Evolutionary conservation across 2,113 vertebrate species (phyloP).

Genomic region (Ammodytes dubius): DNA sequence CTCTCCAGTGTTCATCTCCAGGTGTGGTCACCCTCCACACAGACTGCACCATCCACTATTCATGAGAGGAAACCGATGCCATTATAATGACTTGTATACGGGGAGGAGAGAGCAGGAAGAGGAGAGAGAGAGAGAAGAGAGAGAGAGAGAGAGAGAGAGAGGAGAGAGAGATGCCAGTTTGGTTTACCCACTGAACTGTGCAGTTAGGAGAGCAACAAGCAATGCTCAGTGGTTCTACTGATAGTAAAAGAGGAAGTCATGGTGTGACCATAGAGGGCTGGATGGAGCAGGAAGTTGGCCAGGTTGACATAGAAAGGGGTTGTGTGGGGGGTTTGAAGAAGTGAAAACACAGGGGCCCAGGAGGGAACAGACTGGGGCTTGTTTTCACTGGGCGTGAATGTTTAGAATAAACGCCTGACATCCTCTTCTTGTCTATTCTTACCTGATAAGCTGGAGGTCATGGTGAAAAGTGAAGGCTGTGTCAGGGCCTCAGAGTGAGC

Average conservation of each 20-base stretch:
- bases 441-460: slow-evolving; percentile 56
- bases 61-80: slow-evolving; percentile 67
- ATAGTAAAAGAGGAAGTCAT: slow-evolving; percentile 32
- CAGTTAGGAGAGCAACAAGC: neutral
- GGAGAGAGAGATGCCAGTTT: neutral
- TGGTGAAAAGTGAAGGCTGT: slow-evolving; percentile 37
- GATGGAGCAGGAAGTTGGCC: slow-evolving; percentile 19
- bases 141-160: neutral
- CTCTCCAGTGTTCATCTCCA: slow-evolving; percentile 60
- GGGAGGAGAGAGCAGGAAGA: too few relatives aligned
- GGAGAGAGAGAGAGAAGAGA: neutral
- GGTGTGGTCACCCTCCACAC: slow-evolving; percentile 69
- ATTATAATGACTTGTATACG: neutral
- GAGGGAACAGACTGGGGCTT: slow-evolving; percentile 20
- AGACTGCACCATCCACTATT: slow-evolving; percentile 60
- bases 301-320: neutral
- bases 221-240: neutral
- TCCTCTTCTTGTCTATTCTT: slow-evolving; percentile 44
- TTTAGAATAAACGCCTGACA: slow-evolving; percentile 59
- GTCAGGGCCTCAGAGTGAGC: slow-evolving; percentile 10
- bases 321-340: neutral
- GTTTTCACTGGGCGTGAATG: slow-evolving; percentile 42
- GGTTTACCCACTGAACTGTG: slow-evolving; percentile 1
- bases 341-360: slow-evolving; percentile 21
- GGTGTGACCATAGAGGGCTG: neutral